phyloP scores from a whole-genome alignment of 53 echinoderm and acorn worm species.

The Arbacia lixula region DNA sequence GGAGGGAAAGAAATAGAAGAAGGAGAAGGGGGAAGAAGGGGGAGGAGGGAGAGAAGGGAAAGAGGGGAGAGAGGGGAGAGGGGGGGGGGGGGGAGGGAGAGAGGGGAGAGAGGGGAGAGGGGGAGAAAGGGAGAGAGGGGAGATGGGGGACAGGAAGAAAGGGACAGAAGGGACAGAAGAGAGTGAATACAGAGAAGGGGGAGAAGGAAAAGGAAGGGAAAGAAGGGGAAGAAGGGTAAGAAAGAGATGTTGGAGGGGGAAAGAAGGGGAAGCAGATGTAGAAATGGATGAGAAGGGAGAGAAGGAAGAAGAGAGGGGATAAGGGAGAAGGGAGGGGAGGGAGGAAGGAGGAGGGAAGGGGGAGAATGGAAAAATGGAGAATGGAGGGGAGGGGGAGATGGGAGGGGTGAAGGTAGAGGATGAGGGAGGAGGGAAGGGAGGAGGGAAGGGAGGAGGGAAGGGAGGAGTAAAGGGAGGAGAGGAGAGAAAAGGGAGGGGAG shows the following conservation, averaged over 20 bases:
- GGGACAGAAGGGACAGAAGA: not conserved
- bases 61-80: not conserved
- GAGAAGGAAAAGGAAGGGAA: not conserved
- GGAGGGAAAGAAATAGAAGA: not conserved
- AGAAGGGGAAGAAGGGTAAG: not conserved
- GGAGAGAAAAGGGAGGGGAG: no score
- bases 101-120: not conserved
- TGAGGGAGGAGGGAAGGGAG: no score
- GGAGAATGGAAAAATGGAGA: not conserved
- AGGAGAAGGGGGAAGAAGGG: not conserved
- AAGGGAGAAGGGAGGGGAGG: not conserved
- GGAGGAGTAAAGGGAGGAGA: no score
- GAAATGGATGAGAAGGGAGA: not conserved
- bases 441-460: no score
- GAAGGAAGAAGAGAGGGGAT: not conserved
- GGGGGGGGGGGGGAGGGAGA: not conserved
- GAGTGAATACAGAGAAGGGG: not conserved
- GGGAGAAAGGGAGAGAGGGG: not conserved
- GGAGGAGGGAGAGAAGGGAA: not conserved
- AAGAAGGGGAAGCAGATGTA: not conserved
- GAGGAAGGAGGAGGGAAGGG: not conserved
- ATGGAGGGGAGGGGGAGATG: not conserved
- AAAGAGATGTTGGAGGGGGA: not conserved
- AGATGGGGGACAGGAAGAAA: not conserved
- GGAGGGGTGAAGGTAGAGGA: not conserved